Evolutionary conservation across 2,113 vertebrate genomes (phyloP), one percentile per base, ranked within the genome.

Genomic region (Anguilla rostrata): DNA sequence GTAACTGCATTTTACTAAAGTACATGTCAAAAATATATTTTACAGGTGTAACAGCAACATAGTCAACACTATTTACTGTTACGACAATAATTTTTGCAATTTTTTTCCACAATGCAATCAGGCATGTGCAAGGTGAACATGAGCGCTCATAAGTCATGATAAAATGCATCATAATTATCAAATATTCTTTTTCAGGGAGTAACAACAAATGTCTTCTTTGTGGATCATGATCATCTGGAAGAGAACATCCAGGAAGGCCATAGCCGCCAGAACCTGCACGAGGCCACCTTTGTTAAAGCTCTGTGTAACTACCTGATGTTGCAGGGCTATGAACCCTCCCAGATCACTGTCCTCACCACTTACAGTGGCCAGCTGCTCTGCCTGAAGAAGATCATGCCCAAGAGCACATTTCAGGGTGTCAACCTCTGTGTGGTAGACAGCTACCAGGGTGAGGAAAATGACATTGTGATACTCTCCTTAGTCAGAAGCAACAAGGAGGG

Each of bases 381-480:
- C 80, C 92, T 97, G 83, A 94, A 90, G 15, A 95, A 89, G 26
- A 92, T 96, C 57, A 95, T 96, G 95, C 95, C 94, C 40, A 92
- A 60, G 12, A 93, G 94, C 87, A 88, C 84, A 0, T 96, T 96
- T 71, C 87, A 91, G 49, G 95, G 91, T 83, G 95, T 96, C 82
- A 94, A 95, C 0, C 53, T 86, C 15, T 86, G 49, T 20, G 96
- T 96, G 34, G 96, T 97, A 14, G 96, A 96, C 92, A 96, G 96
- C 83, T 97, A 96, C 88, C 96, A 97, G 85, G 96, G 96, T 3
- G 96, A 97, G 79, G 96, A 97, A 83, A 97, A 97, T n/a, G 95
- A 96, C 85, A 95, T 96, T 81, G 89, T 97, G 83, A 92, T 96
- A 66, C 94, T 97, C 29, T 96, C 96, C 0, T 88, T 97, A 0